Base-by-base conservation (phyloP, 2,113 vertebrate species). In the Xiphias gladius region DNA sequence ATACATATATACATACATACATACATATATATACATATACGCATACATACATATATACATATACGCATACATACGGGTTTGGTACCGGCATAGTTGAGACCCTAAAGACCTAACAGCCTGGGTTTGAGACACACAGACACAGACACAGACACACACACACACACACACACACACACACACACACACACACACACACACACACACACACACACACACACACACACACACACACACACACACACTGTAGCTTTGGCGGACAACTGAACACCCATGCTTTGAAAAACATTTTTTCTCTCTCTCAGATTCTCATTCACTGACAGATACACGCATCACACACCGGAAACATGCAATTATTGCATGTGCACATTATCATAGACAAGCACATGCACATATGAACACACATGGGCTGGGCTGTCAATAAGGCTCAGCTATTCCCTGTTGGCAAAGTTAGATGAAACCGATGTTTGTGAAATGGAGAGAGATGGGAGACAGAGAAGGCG, bases 71-170 rank as follows among this genome's bases (percentile, higher is more conserved):
- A n/a, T n/a, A n/a, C 16, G 7, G 52, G 65, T 77, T 84, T 84
- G 80, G 70, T 86, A 86, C 39, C 9, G 24, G 67, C 81, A 83
- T 72, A 55, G 67, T 68, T 68, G 24, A 80, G 26, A 69, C 72
- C 35, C 55, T 54, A 61, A 82, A 48, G 71, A 78, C 30, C 14
- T 1, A 13, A 26, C 54, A 69, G 37, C 13, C 46, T 39, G 7
- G 37, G 76, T 62, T n/a, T 76, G 41, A 79, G 50, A 55, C 62
- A 30, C 5, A 50, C 58, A 68, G 32, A 39, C 58, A 54, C 50
- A 54, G 2, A 54, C 50, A 50, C 48, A 17, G 1, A 50, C 17
- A 10, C 41, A 43, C 41, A 43, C 41, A 43, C 41, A 8, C 66
- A 75, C 13, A 41, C 4, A 67, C n/a, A 43, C 46, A 43, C 41